These are phyloP conservation scores for Philopotamus ludificatus DNA, from an alignment of 1,140 invertebrate genomes.

Conservation along the genomic window DNA sequence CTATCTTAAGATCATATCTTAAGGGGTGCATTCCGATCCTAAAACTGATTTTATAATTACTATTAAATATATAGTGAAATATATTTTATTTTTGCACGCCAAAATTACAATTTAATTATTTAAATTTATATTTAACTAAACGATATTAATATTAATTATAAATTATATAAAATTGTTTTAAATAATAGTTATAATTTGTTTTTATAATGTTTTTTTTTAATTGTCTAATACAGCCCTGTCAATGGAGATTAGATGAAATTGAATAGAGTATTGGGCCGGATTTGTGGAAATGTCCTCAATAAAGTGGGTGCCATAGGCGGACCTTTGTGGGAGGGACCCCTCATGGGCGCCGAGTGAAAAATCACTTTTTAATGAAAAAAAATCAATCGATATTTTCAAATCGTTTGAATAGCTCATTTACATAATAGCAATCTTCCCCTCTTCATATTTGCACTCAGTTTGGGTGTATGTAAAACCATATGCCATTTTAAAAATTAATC, in stretches of 20 bases:
- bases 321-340: not conserved
- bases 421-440: not conserved
- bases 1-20: constrained; percentile 26
- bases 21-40: constrained; percentile 1
- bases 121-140: too few relatives aligned
- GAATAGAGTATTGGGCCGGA: constrained; percentile 38
- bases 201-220: too few relatives aligned
- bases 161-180: too few relatives aligned
- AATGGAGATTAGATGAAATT: constrained; percentile 35
- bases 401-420: not conserved
- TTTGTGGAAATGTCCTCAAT: constrained; percentile 41
- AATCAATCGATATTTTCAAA: not conserved
- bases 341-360: not conserved
- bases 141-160: too few relatives aligned
- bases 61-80: too few relatives aligned
- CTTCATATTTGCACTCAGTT: too few relatives aligned
- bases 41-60: constrained; percentile 9
- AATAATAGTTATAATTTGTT: too few relatives aligned
- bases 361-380: not conserved
- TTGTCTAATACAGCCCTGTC: constrained; percentile 30
- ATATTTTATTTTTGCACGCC: too few relatives aligned
- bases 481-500: too few relatives aligned
- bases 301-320: constrained; percentile 31
- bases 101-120: too few relatives aligned
- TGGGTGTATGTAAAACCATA: too few relatives aligned